A percentile compares a stretch with the other conserved stretches of the same genome.
These are phyloP conservation scores for Calephelis nemesis DNA, from an alignment of 1,140 invertebrate genomes.

Conservation along the genomic window DNA sequence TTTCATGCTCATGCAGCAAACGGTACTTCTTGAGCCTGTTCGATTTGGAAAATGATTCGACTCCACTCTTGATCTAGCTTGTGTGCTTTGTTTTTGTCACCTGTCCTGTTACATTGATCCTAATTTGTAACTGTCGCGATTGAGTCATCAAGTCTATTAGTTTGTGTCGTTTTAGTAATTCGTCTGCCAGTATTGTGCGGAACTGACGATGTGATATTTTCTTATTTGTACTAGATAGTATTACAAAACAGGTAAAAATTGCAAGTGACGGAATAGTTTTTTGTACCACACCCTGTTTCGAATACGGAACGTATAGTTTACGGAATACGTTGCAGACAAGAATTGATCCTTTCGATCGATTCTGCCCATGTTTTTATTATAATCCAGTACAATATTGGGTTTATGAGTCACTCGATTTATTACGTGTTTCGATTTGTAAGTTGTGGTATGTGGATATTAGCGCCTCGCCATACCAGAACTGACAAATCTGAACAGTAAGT, in stretches of 20 bases:
- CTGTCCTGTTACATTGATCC: background rate
- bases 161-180: constrained; percentile 27
- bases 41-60: constrained; percentile 6
- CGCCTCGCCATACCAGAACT: constrained; percentile 34
- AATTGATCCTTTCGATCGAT: constrained; percentile 40
- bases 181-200: constrained; percentile 25
- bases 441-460: constrained; percentile 36
- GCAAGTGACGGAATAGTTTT: constrained; percentile 32
- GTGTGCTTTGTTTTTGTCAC: background rate
- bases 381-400: constrained; percentile 38
- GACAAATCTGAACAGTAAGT: constrained; percentile 30
- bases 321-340: constrained; percentile 26
- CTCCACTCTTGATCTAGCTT: background rate
- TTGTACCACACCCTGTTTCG: constrained; percentile 27
- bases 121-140: background rate
- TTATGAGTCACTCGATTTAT: constrained; percentile 27
- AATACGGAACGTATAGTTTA: background rate
- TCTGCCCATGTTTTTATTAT: constrained; percentile 41
- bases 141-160: constrained; percentile 29
- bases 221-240: constrained; percentile 18
- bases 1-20: constrained; percentile 5
- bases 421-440: constrained; percentile 23
- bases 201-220: constrained; percentile 33
- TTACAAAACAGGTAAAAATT: constrained; percentile 35
- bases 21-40: background rate